Evolutionary conservation across 2,113 vertebrate genomes (phyloP), one percentile per base, ranked within the genome.

Genomic region (Nothocercus julius): DNA sequence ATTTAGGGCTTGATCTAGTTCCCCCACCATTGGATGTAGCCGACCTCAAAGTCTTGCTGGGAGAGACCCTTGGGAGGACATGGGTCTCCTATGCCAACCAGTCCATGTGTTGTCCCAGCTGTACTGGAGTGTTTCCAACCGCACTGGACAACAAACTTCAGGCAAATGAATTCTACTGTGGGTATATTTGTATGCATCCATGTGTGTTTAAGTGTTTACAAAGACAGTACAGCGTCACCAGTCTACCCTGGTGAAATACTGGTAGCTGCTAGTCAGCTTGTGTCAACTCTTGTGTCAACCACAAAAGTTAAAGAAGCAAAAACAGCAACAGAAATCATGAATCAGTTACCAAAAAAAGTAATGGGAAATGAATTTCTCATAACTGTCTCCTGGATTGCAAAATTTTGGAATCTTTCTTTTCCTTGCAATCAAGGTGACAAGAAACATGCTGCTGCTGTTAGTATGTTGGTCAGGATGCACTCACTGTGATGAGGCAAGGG

Each of bases 141-240:
- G 36, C 17, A n/a, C 3, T 25, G 53, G 22, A 42, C 47, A 86
- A 22, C 4, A 49, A 68, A 54, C 9, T 7, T 30, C 45, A 74
- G 62, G 11, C 16, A 42, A 62, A 42, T 67, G 9, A 72, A 32
- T 85, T 85, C n/a, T 85, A 19, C 72, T 70, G n/a, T 44, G 54
- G 30, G 25, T 2, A 40, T 32, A 0, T 58, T 58, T 66, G 27
- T 2, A 14, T 44, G 5, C 47, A 14, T 59, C 40, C 74, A 5
- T 30, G 32, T 62, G 30, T 34, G 0, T n/a, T 81, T 6, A 5
- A 53, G 34, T 7, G 3, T 16, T 14, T 15, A 8, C 40, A 47
- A 45, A 27, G 51, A 49, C 42, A 76, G 30, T n/a, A 69, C 0
- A 0, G 1, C 0, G 0, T 45, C 73, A 5, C 18, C 38, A 61